These are phyloP conservation scores for Cettia cetti DNA, from an alignment of 2,113 vertebrate genomes.

Conservation along the genomic window DNA sequence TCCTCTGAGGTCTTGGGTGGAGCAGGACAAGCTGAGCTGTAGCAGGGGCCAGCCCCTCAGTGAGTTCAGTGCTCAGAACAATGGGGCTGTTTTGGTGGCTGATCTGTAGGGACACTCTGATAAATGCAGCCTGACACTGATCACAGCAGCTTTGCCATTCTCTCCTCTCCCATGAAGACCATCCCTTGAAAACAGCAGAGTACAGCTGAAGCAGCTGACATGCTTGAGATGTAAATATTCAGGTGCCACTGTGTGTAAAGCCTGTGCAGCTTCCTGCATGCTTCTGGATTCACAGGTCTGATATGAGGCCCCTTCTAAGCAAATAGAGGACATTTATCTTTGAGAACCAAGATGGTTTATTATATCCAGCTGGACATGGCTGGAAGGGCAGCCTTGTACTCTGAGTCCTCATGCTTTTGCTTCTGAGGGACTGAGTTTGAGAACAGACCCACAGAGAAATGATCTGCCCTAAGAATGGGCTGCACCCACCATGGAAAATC, in stretches of 20 bases:
- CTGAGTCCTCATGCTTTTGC: background rate
- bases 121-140: background rate
- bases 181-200: background rate
- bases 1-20: background rate
- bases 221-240: background rate
- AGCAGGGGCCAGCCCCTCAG: background rate
- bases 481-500: background rate
- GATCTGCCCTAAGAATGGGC: background rate
- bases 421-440: background rate
- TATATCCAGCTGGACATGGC: background rate
- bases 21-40: background rate
- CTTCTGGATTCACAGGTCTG: background rate
- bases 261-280: background rate
- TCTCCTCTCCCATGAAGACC: background rate
- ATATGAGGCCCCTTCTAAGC: background rate
- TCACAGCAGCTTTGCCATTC: background rate
- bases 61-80: background rate
- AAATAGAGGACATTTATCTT: background rate
- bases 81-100: background rate
- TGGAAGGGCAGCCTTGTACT: background rate
- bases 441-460: background rate
- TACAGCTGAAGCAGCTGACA: background rate
- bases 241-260: background rate
- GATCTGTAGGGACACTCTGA: background rate
- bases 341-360: background rate